These are phyloP conservation scores for Sinodicranocentrus sp. DNA, from an alignment of 2,888 invertebrate species.

Conservation along the genomic window DNA sequence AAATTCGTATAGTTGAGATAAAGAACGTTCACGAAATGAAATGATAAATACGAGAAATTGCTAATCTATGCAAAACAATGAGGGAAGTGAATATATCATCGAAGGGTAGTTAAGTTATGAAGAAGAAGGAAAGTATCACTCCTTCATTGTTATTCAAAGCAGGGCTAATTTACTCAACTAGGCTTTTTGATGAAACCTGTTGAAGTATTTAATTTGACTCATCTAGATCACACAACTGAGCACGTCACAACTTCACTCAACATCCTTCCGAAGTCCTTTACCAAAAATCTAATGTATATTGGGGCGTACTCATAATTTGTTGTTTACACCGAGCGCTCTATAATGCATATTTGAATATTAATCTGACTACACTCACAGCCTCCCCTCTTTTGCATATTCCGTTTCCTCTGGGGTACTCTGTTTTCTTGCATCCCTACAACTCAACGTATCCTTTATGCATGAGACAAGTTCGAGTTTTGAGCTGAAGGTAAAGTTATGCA, in stretches of 20 bases:
- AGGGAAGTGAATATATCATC: no score
- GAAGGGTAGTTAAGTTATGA: no score
- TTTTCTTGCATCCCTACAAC: not conserved
- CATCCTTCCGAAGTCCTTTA: conserved; percentile 46
- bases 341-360: conserved; percentile 4
- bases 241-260: conserved; percentile 29
- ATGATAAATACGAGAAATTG: conserved; percentile 1
- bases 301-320: conserved; percentile 52
- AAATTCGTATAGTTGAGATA: conserved; percentile 9
- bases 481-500: no score
- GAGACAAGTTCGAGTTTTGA: no score
- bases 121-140: not conserved
- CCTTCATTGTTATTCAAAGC: conserved; percentile 51
- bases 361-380: no score
- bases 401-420: not conserved
- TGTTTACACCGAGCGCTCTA: conserved; percentile 34
- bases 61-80: not conserved
- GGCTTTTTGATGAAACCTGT: conserved; percentile 47
- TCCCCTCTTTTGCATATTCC: conserved; percentile 16
- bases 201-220: conserved; percentile 46
- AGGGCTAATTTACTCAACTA: conserved; percentile 33
- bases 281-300: conserved; percentile 6
- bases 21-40: not conserved
- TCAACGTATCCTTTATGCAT: not conserved
- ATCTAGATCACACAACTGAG: conserved; percentile 40